phyloP scores from a whole-genome alignment of 2,797 vertebrate species.

The Sebastes variabilis region DNA sequence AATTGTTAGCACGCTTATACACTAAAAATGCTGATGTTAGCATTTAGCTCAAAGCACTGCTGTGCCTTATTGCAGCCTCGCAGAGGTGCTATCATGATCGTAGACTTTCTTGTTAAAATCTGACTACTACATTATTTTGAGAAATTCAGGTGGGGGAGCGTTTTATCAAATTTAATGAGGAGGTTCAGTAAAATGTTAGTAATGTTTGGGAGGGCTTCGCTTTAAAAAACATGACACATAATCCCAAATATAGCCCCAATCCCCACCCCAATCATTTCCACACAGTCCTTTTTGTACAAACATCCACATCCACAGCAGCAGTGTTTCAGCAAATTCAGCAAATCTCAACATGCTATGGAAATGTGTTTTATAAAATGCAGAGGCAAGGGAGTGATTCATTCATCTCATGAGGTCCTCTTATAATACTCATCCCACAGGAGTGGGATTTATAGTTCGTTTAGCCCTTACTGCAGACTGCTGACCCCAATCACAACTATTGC shows the following conservation, averaged over 20 bases:
- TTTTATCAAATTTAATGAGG: neutral
- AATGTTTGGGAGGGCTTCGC: neutral
- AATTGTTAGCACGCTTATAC: neutral
- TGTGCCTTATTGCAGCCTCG: neutral
- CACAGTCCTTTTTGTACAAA: conserved; percentile 14
- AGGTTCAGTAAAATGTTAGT: conserved; percentile 7
- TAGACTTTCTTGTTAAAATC: neutral
- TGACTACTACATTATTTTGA: neutral
- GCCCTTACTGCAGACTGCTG: conserved; percentile 25
- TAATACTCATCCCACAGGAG: conserved; percentile 17
- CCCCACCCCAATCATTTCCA: conserved; percentile 23
- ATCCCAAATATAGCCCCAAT: conserved; percentile 26
- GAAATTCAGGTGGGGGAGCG: neutral
- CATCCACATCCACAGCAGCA: conserved; percentile 1
- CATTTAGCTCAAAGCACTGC: neutral
- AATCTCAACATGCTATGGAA: conserved; percentile 48
- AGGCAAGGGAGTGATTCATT: conserved; percentile 47
- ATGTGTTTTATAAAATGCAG: conserved; percentile 50
- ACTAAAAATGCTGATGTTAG: neutral
- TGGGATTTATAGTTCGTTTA: conserved; percentile 31
- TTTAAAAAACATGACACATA: neutral
- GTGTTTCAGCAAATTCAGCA: conserved; percentile 54
- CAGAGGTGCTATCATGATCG: neutral
- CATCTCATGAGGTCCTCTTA: conserved; percentile 34
- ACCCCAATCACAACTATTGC: conserved; percentile 41